phyloP scores from a whole-genome alignment of 2,888 invertebrate genomes.

The Dicranocentrus wangi region DNA sequence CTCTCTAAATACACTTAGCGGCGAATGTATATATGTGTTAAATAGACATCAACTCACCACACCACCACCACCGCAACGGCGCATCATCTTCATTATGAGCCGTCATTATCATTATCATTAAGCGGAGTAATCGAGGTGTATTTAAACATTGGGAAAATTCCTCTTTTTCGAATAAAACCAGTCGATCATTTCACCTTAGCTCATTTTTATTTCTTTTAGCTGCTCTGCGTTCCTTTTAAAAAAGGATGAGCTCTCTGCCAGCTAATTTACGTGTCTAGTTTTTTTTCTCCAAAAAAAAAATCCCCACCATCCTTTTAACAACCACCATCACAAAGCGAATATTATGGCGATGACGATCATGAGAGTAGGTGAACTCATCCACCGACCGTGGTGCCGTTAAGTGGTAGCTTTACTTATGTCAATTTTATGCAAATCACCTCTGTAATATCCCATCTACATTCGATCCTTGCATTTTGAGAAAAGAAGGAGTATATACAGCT shows the following conservation, averaged over 20 bases:
- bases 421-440: conserved; percentile 52
- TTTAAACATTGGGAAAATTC: conserved; percentile 50
- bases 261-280: conserved; percentile 42
- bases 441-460: conserved; percentile 33
- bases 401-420: conserved; percentile 53
- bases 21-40: conserved; percentile 3
- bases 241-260: neutral
- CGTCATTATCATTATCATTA: conserved; percentile 63
- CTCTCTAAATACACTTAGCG: neutral
- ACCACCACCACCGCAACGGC: conserved; percentile 20
- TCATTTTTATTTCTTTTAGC: conserved; percentile 1
- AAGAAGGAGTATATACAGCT: neutral
- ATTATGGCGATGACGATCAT: no score
- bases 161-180: conserved; percentile 50
- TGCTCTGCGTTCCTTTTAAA: neutral
- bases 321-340: no score
- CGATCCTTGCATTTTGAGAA: neutral
- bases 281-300: conserved; percentile 22
- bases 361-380: neutral
- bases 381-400: conserved; percentile 4
- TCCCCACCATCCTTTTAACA: no score
- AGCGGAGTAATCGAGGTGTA: conserved; percentile 39
- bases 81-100: conserved; percentile 54
- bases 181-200: conserved; percentile 17
- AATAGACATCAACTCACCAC: conserved; percentile 35